These are phyloP conservation scores for Corapipo altera DNA, from an alignment of 2,113 vertebrate species.

Conservation along the genomic window DNA sequence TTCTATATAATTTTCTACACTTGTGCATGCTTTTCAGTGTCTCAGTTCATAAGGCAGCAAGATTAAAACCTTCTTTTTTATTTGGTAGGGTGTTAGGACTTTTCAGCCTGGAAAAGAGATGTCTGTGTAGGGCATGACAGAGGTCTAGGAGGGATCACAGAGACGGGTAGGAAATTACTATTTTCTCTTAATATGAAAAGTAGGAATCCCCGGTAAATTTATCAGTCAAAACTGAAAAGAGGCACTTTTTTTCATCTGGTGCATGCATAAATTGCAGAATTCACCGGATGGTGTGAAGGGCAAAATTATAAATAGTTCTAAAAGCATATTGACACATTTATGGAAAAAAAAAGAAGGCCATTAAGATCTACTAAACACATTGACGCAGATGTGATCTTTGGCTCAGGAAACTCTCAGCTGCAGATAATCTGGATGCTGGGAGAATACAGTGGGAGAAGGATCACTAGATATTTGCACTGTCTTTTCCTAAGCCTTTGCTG, in stretches of 20 bases:
- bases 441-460: neutral
- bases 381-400: constrained; percentile 16
- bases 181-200: neutral
- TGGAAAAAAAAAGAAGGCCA: neutral
- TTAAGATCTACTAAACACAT: constrained; percentile 4
- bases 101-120: neutral
- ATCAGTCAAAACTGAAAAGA: neutral
- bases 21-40: neutral
- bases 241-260: neutral
- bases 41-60: neutral
- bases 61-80: neutral
- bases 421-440: neutral
- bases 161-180: neutral
- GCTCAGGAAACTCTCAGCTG: neutral
- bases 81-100: neutral
- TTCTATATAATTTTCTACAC: neutral
- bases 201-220: constrained; percentile 3
- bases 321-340: constrained; percentile 30
- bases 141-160: neutral
- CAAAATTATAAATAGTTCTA: constrained; percentile 27
- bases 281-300: neutral
- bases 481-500: neutral
- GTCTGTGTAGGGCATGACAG: neutral
- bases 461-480: neutral
- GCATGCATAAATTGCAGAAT: neutral